phyloP scores from a whole-genome alignment of 2,888 invertebrate species.

The Oscheius sp. region DNA sequence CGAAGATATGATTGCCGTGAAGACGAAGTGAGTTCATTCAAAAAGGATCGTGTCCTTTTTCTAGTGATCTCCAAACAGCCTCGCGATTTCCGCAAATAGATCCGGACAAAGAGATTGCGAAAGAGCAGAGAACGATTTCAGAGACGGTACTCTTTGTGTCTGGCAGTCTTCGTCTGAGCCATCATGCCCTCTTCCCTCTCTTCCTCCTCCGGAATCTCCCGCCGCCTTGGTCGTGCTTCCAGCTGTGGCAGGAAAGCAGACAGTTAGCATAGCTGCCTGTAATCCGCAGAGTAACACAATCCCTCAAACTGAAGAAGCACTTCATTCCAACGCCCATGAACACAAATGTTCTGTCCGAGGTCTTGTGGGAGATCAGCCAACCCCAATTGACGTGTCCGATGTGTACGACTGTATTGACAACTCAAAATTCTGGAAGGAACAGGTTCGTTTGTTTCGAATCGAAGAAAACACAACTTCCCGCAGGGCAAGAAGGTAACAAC shows the following conservation, averaged over 20 bases:
- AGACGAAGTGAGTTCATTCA: slow-evolving; percentile 49
- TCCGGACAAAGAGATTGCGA: slow-evolving; percentile 2
- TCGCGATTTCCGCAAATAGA: slow-evolving; percentile 7
- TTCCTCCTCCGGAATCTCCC: slow-evolving; percentile 60
- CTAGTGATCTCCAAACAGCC: slow-evolving; percentile 31
- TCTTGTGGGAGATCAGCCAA: slow-evolving; percentile 49
- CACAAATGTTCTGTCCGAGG: slow-evolving; percentile 51
- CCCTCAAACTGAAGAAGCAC: slow-evolving; percentile 48
- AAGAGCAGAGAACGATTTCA: slow-evolving; percentile 24
- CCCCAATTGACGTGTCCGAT: slow-evolving; percentile 58
- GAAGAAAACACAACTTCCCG: not conserved
- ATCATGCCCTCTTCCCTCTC: slow-evolving; percentile 57
- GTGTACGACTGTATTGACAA: slow-evolving; percentile 64
- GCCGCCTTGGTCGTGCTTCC: slow-evolving; percentile 57
- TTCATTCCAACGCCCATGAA: slow-evolving; percentile 47
- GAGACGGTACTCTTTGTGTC: slow-evolving; percentile 60
- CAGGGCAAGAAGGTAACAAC: slow-evolving; percentile 45
- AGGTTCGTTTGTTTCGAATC: slow-evolving; percentile 18
- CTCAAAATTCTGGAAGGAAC: slow-evolving; percentile 58
- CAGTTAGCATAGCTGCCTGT: slow-evolving; percentile 56
- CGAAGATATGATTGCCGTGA: slow-evolving; percentile 61
- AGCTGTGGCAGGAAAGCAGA: slow-evolving; percentile 52
- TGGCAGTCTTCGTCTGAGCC: slow-evolving; percentile 55
- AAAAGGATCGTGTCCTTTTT: slow-evolving; percentile 29
- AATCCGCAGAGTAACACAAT: slow-evolving; percentile 49